Base-by-base conservation (phyloP, 1,140 invertebrate genomes). In the Vanessa tameamea region DNA sequence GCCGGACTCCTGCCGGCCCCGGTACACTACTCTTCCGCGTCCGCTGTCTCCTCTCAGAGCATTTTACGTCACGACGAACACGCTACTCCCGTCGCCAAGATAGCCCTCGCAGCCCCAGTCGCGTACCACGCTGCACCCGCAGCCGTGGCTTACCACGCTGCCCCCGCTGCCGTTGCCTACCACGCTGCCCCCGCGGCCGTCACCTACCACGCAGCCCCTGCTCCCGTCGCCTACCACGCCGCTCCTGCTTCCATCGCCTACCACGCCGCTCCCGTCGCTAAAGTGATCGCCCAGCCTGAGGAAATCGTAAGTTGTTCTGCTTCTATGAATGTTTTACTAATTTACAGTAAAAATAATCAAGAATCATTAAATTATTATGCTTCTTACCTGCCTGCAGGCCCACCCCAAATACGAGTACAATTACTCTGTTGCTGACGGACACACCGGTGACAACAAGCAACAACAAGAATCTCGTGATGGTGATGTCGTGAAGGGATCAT, bases 401-500 rank as follows among this genome's bases (percentile, higher is more conserved):
- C 1, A 43, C 37, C 37, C 37, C 37, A 43, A 43, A 43, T 43
- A 43, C 37, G 37, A 43, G 37, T 43, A 43, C 37, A 43, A 43
- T 9, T 43, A 43, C 37, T 43, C 37, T 43, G 37, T 43, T 43
- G 37, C 37, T 43, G 37, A 43, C 37, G 37, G 37, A 43, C 37
- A 43, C 37, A 43, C 37, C 37, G 37, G 37, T 43, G 37, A 43
- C 37, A 43, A 43, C 37, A 43, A 43, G 9, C 37, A 43, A 43
- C 37, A 43, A 43, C 37, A 43, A 43, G 37, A 43, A 43, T 8
- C 9, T 9, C 37, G 37, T 43, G 37, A 43, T 43, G 37, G 37
- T 69, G 93, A 93, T 76, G 88, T 89, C n/a, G 92, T 94, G 65
- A 92, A 94, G 84, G 94, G 94, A 79, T 87, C 89, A 15, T 95